These are phyloP conservation scores for Tringa solitaria DNA, from an alignment of 2,113 vertebrate genomes.

Conservation along the genomic window DNA sequence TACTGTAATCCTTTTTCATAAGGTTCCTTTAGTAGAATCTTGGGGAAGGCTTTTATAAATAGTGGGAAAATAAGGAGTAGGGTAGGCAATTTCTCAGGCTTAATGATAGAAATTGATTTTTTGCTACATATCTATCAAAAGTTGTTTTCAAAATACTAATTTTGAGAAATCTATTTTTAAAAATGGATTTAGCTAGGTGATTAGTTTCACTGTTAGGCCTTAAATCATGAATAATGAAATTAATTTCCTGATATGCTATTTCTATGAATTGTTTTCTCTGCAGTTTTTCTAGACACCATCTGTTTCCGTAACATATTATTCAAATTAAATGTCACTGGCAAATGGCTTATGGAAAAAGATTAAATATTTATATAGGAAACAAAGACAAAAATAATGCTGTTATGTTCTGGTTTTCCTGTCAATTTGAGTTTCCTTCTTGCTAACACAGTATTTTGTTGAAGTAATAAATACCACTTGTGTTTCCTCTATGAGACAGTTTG, in stretches of 20 bases:
- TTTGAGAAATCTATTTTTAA: background rate
- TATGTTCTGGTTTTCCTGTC: slow-evolving; percentile 27
- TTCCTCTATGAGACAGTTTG: slow-evolving; percentile 19
- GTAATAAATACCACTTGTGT: background rate
- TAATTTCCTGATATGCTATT: slow-evolving; percentile 30
- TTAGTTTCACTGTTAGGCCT: background rate
- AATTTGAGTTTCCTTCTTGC: slow-evolving; percentile 38
- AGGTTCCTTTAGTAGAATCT: background rate
- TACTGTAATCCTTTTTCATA: background rate
- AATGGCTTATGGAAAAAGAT: slow-evolving; percentile 11
- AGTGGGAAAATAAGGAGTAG: background rate
- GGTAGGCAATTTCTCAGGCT: background rate
- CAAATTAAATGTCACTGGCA: background rate
- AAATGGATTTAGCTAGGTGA: background rate
- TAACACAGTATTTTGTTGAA: slow-evolving; percentile 36
- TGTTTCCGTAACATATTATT: slow-evolving; percentile 41
- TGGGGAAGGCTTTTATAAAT: background rate
- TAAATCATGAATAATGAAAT: slow-evolving; percentile 60
- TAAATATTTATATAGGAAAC: slow-evolving; percentile 41
- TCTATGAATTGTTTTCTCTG: slow-evolving; percentile 41
- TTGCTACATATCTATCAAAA: background rate
- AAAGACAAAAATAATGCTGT: slow-evolving; percentile 43
- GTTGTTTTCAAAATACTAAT: background rate
- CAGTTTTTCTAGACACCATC: slow-evolving; percentile 11
- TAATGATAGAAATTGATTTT: background rate